phyloP scores from a whole-genome alignment of 2,113 vertebrate species.

The Sylvietta virens region DNA sequence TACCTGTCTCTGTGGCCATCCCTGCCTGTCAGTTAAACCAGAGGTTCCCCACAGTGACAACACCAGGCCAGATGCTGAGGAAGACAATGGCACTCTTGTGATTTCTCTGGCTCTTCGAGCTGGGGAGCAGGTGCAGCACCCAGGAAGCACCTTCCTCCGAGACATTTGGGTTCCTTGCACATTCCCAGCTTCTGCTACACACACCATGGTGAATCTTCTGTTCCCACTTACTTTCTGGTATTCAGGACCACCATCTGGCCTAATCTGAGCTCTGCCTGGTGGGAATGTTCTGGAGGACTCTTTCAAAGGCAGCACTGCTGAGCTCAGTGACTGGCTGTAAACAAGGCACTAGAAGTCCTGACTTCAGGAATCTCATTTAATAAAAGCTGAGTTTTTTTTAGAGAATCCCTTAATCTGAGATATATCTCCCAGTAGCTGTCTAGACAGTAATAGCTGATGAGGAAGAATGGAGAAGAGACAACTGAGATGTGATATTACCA shows the following conservation, averaged over 20 bases:
- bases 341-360: not conserved
- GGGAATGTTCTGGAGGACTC: not conserved
- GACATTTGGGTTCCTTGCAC: not conserved
- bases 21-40: not conserved
- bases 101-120: not conserved
- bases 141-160: not conserved
- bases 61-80: not conserved
- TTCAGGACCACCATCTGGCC: not conserved
- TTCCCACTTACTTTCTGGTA: not conserved
- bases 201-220: not conserved
- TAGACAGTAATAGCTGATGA: not conserved
- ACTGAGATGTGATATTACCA: not conserved
- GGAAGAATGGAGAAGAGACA: not conserved
- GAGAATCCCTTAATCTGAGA: not conserved
- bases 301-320: not conserved
- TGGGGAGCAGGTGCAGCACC: not conserved
- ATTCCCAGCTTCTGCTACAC: not conserved
- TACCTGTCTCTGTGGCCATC: not conserved
- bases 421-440: not conserved
- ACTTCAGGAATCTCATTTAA: not conserved
- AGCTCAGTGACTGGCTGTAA: not conserved
- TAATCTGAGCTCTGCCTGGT: not conserved
- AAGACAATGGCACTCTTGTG: not conserved
- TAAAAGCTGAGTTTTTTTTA: not conserved
- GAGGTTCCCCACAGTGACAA: not conserved